phyloP scores from a whole-genome alignment of 2,888 invertebrate genomes.

The Luffia ferchaultella region DNA sequence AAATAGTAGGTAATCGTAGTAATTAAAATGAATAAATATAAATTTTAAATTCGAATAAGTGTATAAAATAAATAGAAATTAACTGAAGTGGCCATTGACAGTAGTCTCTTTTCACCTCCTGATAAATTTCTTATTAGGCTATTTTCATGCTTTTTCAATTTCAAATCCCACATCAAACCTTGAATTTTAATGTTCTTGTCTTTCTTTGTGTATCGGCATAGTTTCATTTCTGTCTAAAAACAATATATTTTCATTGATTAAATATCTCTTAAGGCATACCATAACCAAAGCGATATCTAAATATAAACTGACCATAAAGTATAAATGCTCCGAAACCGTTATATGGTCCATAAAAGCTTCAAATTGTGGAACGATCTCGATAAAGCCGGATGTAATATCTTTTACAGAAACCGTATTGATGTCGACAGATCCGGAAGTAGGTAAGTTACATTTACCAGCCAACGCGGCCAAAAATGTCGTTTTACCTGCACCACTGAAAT shows the following conservation, averaged over 20 bases:
- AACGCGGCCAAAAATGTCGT: conserved; percentile 63
- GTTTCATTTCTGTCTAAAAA: conserved; percentile 53
- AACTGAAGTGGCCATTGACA: conserved; percentile 87
- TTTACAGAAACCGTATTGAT: conserved; percentile 53
- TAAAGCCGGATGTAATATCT: conserved; percentile 35
- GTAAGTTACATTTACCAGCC: conserved; percentile 57
- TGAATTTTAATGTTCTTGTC: conserved; percentile 26
- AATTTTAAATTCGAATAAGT: no score
- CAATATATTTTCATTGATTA: background rate
- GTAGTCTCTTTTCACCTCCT: conserved; percentile 85
- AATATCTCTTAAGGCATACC: no score
- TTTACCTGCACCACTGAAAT: conserved; percentile 68
- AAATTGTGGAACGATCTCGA: conserved; percentile 71
- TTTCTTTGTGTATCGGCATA: conserved; percentile 31
- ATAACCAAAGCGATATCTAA: background rate
- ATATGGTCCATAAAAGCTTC: conserved; percentile 70
- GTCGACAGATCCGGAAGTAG: conserved; percentile 44
- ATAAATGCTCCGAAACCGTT: conserved; percentile 72
- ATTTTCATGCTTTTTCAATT: conserved; percentile 72
- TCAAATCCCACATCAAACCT: conserved; percentile 66
- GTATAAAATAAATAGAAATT: conserved; percentile 12
- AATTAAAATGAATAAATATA: no score
- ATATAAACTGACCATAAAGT: conserved; percentile 64
- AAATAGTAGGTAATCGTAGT: no score
- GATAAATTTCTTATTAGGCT: conserved; percentile 77